These are phyloP conservation scores for Taxidea taxus DNA, from an alignment of 2,113 vertebrate genomes.

Conservation along the genomic window DNA sequence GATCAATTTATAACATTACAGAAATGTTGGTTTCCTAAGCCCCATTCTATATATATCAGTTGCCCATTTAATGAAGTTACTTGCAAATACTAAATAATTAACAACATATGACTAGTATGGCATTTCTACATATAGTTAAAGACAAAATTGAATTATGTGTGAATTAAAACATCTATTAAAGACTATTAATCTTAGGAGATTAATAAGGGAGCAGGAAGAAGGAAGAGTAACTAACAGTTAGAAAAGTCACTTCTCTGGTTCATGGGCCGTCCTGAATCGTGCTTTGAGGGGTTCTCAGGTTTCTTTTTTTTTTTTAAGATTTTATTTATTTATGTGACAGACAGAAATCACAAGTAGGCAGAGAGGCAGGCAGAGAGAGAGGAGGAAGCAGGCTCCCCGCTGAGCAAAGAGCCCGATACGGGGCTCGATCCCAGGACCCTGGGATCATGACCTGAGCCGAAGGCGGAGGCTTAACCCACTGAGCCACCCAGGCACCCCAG, in stretches of 20 bases:
- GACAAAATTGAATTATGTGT: background rate
- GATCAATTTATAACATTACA: background rate
- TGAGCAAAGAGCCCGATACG: too few relatives aligned
- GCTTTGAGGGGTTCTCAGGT: background rate
- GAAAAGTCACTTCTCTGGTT: background rate
- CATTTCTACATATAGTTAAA: background rate
- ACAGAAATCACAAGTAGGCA: too few relatives aligned
- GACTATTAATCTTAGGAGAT: background rate
- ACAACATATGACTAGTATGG: background rate
- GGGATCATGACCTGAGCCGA: too few relatives aligned
- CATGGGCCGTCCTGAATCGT: background rate
- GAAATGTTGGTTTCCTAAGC: background rate
- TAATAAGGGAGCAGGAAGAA: background rate
- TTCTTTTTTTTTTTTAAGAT: background rate
- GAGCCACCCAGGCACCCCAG: too few relatives aligned
- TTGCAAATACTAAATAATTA: constrained; percentile 36
- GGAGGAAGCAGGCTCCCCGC: too few relatives aligned
- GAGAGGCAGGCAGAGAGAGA: too few relatives aligned
- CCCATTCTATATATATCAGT: background rate
- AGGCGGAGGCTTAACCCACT: too few relatives aligned
- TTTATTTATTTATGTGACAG: too few relatives aligned
- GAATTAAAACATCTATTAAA: background rate
- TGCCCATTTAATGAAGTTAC: background rate
- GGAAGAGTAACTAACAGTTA: background rate
- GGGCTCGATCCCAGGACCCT: too few relatives aligned